Conservation (phyloP, 2,797 vertebrate species). For the Botia almorhae region DNA sequence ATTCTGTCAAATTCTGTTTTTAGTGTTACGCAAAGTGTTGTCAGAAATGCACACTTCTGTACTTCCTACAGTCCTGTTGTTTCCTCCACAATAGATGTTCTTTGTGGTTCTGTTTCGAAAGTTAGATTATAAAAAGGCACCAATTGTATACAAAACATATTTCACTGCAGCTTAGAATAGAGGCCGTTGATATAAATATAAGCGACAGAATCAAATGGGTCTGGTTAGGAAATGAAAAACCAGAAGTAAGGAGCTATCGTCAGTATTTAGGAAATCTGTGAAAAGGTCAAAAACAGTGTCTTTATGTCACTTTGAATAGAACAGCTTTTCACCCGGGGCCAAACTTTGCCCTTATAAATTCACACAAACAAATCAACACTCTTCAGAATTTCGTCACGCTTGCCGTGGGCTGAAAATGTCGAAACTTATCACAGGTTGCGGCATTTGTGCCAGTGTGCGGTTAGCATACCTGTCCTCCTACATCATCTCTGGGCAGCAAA, state of each 20-base stretch:
- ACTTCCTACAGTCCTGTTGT: background rate
- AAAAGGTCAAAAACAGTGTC: slow-evolving; percentile 58
- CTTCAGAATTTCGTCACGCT: slow-evolving; percentile 36
- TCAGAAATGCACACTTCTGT: background rate
- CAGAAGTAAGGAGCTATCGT: background rate
- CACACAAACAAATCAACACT: slow-evolving; percentile 37
- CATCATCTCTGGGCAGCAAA: slow-evolving; percentile 18
- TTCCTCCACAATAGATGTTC: background rate
- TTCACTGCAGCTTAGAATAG: background rate
- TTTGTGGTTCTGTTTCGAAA: background rate
- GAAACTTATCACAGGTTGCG: slow-evolving; percentile 16
- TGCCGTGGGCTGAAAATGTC: slow-evolving; percentile 31
- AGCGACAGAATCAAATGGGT: background rate
- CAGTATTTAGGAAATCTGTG: background rate
- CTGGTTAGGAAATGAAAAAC: background rate
- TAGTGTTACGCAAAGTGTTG: background rate
- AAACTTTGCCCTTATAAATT: slow-evolving; percentile 34
- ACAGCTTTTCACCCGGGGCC: slow-evolving; percentile 43
- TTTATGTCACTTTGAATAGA: slow-evolving; percentile 43
- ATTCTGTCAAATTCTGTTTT: background rate
- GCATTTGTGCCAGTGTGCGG: background rate
- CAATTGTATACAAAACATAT: background rate
- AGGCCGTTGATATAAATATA: background rate
- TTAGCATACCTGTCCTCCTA: slow-evolving; percentile 25
- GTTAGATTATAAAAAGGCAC: background rate